Percentiles rank a stretch among this genome's conserved stretches.
These are phyloP conservation scores for Oscheius sp. DNA, from an alignment of 2,888 invertebrate genomes.

Conservation along the genomic window DNA sequence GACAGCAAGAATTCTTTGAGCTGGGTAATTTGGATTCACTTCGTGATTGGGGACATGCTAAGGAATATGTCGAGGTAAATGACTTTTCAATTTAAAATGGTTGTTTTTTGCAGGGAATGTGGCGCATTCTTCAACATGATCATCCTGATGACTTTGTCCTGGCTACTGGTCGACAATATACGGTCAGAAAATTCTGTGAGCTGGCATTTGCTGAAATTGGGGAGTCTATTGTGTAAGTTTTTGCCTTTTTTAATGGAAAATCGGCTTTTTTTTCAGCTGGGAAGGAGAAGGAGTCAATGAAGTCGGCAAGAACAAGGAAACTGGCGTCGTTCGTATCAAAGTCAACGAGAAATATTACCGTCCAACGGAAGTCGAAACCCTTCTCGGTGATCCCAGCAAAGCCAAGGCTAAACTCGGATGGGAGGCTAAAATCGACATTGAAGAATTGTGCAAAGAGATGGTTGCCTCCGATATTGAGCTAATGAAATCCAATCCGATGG, in stretches of 20 bases:
- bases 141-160: constrained; percentile 94
- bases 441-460: constrained; percentile 91
- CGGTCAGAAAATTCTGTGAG: constrained; percentile 95
- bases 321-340: constrained; percentile 84
- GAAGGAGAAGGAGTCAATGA: constrained; percentile 87
- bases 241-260: neutral
- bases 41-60: constrained; percentile 90
- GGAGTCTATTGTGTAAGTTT: constrained; percentile 79
- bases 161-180: constrained; percentile 93
- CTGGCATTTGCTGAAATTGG: constrained; percentile 87
- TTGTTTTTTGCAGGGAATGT: constrained; percentile 85
- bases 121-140: constrained; percentile 96
- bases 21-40: constrained; percentile 94
- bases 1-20: constrained; percentile 83
- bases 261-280: constrained; percentile 79
- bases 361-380: constrained; percentile 90
- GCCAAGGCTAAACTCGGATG: constrained; percentile 88
- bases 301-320: constrained; percentile 82
- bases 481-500: constrained; percentile 90
- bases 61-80: constrained; percentile 74
- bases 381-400: constrained; percentile 93
- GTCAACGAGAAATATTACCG: constrained; percentile 91
- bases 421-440: constrained; percentile 84
- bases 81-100: neutral
- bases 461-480: constrained; percentile 88